Evolutionary conservation across 2,113 vertebrate genomes (phyloP), one percentile per base, ranked within the genome.

Genomic region (Chrysemys picta): DNA sequence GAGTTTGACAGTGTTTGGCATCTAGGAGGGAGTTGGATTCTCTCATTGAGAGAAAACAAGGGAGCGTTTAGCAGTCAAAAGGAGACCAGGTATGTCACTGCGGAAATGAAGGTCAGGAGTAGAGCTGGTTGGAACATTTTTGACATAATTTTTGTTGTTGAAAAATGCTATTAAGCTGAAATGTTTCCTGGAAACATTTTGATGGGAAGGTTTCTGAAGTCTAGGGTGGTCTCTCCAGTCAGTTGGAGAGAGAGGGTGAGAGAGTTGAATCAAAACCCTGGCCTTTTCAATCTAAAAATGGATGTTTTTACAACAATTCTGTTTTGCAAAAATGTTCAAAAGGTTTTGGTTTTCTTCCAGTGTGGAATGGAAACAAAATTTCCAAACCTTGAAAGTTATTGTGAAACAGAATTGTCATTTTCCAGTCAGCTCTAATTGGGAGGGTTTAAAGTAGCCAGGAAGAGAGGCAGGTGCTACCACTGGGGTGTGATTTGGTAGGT

Each of bases 341-440:
- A 93, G 31, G 35, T 31, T 62, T 92, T 87, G 90, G 45, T 54
- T 88, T 93, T 85, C 45, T 84, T 92, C 91, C 35, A 1, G 4
- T 17, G 50, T 83, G 17, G 76, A n/a, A 57, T 57, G 56, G 27
- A 69, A 86, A 52, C 0, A 0, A 91, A 95, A 83, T 45, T 22
- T 25, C 24, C 24, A 9, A 10, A 47, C 75, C 92, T 49, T 27
- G n/a, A 47, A 79, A 86, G 5, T 56, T 24, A 4, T 14, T 81
- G 8, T 89, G 81, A 93, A 88, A 79, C 91, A 31, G 45, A 93
- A 38, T 25, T 84, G 24, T 78, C 11, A 31, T 56, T 78, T 8
- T 85, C 88, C 59, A 80, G 27, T 25, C 87, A 65, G 25, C 10
- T 85, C 85, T 62, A 80, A 21, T 27, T 89, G 57, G 35, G 5